Base-by-base conservation (phyloP, 2,888 invertebrate species). In the Drosophila hamatofila region DNA sequence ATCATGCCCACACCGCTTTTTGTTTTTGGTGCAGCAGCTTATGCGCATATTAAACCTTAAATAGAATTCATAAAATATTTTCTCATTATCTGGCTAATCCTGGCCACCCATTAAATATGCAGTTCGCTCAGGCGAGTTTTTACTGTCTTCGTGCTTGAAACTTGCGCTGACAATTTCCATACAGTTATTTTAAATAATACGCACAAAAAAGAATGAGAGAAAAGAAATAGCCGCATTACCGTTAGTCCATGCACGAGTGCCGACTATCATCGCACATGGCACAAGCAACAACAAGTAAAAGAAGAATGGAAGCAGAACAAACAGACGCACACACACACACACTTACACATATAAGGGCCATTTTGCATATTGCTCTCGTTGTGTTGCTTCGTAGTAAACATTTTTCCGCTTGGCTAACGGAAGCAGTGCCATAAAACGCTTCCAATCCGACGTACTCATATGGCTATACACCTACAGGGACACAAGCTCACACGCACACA, bases 321-420 rank as follows among this genome's bases (percentile, higher is more conserved):
- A 39, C 14, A 37, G n/a, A 39, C 39, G 4, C 37, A 21, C 21
- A 44, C 30, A 39, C 25, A 39, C 18, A 37, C 7, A 35, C 21
- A 23, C 30, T 18, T 14, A 52, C 27, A 69, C 75, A 70, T 48
- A 83, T 58, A 70, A 70, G 73, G 78, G 63, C 75, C 80, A 73
- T 67, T 85, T 78, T 71, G 81, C 81, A 81, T 81, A 75, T 71
- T 61, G 44, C 55, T 63, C 48, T 66, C 39, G 57, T 33, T 68
- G 39, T 68, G 71, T 73, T 63, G 59, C 63, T 65, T 72, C 66
- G 70, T 73, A 80, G 75, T 82, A 72, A 78, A 78, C 78, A 80
- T 80, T 83, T 83, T 83, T 85, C 80, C 77, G 87, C 84, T 81
- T 81, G 83, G 83, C 78, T 84, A 80, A 75, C 87, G 87, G 80